Base-by-base conservation (phyloP, 2,888 invertebrate species). In the Timema cristinae region DNA sequence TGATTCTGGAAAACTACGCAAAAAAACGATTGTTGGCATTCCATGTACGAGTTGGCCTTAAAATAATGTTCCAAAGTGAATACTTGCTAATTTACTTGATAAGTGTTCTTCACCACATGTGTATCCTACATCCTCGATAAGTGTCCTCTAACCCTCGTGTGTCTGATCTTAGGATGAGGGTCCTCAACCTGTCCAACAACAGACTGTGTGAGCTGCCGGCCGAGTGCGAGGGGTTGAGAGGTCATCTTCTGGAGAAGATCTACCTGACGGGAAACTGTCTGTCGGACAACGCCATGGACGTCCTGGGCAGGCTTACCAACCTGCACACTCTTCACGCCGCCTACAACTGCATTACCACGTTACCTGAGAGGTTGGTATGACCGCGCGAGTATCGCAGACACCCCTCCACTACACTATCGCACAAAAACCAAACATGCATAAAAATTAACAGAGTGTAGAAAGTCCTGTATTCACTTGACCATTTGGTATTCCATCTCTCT, bases 131-230 rank as follows among this genome's bases (percentile, higher is more conserved):
- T 32, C 32, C 32, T 32, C 32, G 32, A 32, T 32, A 32, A 32
- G 32, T 32, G 32, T 32, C 32, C 32, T 32, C 32, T 32, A 32
- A 2, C 32, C 32, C 32, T 32, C 32, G 32, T 4, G 32, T 32
- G 2, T 32, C 32, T 32, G 32, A 1, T 32, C 32, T 32, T 32
- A 85, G 85, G 75, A 83, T 94, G 75, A 88, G 87, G 76, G 86
- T 90, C 6, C 80, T 94, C 70, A 94, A 94, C 82, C 84, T 92
- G 56, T 91, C 94, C 5, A 93, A 93, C 80, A 94, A 94, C 81
- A 87, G 91, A 75, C 79, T 93, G 49, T 88, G 86, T 76, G 87
- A 90, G 70, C 81, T 93, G 75, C 91, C 93, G 1, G 80, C 79
- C 52, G 74, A 72, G n/a, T 59, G 71, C 15, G 67, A 73, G 10